These are phyloP conservation scores for Catocala sponsa DNA, from an alignment of 2,888 invertebrate genomes.

Conservation along the genomic window DNA sequence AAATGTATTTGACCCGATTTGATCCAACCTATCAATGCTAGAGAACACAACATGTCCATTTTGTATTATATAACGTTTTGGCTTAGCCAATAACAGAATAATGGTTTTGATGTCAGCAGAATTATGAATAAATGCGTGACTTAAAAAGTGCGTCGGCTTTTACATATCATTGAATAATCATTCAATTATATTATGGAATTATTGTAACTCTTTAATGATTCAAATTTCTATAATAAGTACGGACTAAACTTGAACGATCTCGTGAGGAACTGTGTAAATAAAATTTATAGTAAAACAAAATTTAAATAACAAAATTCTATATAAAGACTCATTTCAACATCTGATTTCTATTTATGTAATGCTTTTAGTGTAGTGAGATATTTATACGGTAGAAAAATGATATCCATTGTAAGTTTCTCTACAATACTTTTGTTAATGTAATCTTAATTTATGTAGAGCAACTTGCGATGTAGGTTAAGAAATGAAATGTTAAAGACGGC, in stretches of 20 bases:
- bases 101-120: too few relatives aligned
- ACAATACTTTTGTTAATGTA: not conserved
- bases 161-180: slow-evolving; percentile 30
- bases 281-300: slow-evolving; percentile 7
- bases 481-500: slow-evolving; percentile 3
- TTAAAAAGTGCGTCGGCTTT: slow-evolving; percentile 34
- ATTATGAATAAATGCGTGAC: slow-evolving; percentile 11
- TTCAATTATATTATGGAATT: not conserved
- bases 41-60: slow-evolving; percentile 53
- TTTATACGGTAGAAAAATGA: slow-evolving; percentile 16
- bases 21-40: slow-evolving; percentile 58
- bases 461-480: slow-evolving; percentile 6
- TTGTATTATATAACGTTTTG: slow-evolving; percentile 36
- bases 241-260: slow-evolving; percentile 16
- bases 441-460: not conserved
- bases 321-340: slow-evolving; percentile 9
- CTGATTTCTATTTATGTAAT: slow-evolving; percentile 25
- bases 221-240: slow-evolving; percentile 13
- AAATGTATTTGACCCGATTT: slow-evolving; percentile 60
- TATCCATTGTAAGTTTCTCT: slow-evolving; percentile 11
- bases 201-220: not conserved
- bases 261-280: slow-evolving; percentile 23
- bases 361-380: slow-evolving; percentile 44
- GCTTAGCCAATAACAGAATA: slow-evolving; percentile 35
- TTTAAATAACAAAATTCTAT: slow-evolving; percentile 1